Evolutionary conservation across 2,113 vertebrate species (phyloP), one percentile per base, ranked within the genome.

Genomic region (Herpetotheres cachinnans): DNA sequence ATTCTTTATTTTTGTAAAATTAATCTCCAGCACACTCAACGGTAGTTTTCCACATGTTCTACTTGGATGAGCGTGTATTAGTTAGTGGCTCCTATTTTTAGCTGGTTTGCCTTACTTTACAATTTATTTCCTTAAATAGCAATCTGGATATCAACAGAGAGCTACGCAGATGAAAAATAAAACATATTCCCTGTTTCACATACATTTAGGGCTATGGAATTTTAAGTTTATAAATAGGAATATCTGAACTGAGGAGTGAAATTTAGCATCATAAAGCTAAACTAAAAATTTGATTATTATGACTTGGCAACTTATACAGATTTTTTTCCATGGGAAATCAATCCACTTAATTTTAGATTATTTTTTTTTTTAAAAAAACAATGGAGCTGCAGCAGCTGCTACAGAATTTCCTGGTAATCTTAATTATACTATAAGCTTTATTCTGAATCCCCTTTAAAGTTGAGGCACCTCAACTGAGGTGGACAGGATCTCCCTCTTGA

Each of bases 111-210:
- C 95, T 97, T 87, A 94, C 96, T 97, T 98, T 96, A 95, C 78
- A 94, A 82, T 95, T 95, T 96, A 93, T 95, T 95, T 97, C 97
- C 97, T 95, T 97, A 96, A 97, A 97, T 96, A 98, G 96, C 88
- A 95, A 96, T 97, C 90, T 95, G 70, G 76, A 92, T 95, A 95
- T 96, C 25, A 4, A 96, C 92, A 95, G 1, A 71, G 70, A 95
- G 40, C 88, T 94, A 82, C 32, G 42, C 44, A 86, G 79, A 94
- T 81, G 80, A 95, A 96, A 94, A 94, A 86, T 62, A 90, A 96
- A 94, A 78, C 52, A 65, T 81, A 94, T 84, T 86, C 72, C 20
- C 61, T 44, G n/a, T 86, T 96, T 78, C 47, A 65, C 73, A 95
- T 69, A 89, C 49, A 91, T 89, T 82, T 87, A 90, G 58, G 32